A percentile compares a stretch with the other conserved stretches of the same genome.
Conservation (phyloP, 2,888 invertebrate genomes). For the Melieria omissa region DNA sequence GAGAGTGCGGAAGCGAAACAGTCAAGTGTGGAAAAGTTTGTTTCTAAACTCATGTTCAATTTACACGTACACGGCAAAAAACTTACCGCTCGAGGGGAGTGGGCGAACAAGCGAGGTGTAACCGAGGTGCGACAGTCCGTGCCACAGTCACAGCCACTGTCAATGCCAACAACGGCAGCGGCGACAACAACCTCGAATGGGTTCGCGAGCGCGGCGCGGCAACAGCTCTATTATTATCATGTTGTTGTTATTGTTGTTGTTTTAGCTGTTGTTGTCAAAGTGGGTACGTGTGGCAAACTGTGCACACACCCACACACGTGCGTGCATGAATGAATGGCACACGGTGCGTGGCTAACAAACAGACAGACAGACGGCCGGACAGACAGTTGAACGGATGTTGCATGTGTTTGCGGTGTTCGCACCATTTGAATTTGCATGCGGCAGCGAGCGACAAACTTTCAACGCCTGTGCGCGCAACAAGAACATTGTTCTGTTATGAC, state of each 20-base stretch:
- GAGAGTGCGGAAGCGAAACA: background rate
- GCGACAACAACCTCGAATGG: no score
- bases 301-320: conserved; percentile 1
- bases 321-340: conserved; percentile 3
- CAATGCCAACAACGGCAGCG: no score
- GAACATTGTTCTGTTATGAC: conserved; percentile 35
- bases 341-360: no score
- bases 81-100: background rate
- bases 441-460: conserved; percentile 1
- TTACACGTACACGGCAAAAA: conserved; percentile 33
- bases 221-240: no score
- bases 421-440: conserved; percentile 7
- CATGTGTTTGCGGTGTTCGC: background rate
- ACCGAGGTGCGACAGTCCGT: no score
- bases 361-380: no score
- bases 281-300: no score
- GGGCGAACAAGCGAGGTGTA: background rate
- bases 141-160: no score
- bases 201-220: no score
- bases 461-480: background rate
- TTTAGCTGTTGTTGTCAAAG: background rate
- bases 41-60: conserved; percentile 45
- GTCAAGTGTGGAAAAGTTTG: conserved; percentile 33
- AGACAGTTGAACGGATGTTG: no score
- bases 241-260: no score